Conservation (phyloP, 37 sponge, comb jelly and placozoan species). For the Eunapius fragilis region DNA sequence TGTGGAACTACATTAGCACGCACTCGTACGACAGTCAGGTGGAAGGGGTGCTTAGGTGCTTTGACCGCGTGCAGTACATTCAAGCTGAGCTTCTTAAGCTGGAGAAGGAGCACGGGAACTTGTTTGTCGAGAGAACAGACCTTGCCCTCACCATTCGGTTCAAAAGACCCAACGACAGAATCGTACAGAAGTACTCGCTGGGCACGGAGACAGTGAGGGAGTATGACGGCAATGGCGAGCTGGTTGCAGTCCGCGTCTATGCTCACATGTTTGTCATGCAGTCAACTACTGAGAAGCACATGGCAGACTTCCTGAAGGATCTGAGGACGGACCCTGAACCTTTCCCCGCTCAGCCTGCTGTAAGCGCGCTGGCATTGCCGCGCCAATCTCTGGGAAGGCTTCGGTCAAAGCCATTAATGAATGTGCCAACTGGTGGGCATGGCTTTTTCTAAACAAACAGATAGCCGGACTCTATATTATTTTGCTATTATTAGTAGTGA, state of each 20-base stretch:
- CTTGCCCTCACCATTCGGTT: slow-evolving; percentile 16
- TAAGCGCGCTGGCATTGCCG: no score
- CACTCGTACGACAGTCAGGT: slow-evolving; percentile 21
- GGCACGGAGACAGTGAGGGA: neutral
- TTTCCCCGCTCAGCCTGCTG: neutral
- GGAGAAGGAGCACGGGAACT: slow-evolving; percentile 11
- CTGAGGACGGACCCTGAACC: neutral
- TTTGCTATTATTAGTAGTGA: no score
- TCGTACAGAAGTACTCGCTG: slow-evolving; percentile 14
- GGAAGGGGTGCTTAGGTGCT: slow-evolving; percentile 1
- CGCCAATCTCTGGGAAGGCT: no score
- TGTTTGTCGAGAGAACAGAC: slow-evolving; percentile 3
- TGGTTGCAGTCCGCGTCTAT: no score
- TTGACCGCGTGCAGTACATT: slow-evolving; percentile 1
- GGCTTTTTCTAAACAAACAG: no score
- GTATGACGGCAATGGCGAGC: no score
- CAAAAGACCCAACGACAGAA: slow-evolving; percentile 9
- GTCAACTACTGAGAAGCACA: neutral
- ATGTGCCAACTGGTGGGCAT: no score
- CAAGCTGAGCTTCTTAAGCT: neutral
- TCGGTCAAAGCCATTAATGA: no score
- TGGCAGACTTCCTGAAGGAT: neutral
- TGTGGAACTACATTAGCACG: slow-evolving; percentile 45
- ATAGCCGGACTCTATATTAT: no score
- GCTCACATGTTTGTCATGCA: slow-evolving; percentile 28